Conservation (phyloP, 2,888 invertebrate genomes). For the Plagiodera versicolora region DNA sequence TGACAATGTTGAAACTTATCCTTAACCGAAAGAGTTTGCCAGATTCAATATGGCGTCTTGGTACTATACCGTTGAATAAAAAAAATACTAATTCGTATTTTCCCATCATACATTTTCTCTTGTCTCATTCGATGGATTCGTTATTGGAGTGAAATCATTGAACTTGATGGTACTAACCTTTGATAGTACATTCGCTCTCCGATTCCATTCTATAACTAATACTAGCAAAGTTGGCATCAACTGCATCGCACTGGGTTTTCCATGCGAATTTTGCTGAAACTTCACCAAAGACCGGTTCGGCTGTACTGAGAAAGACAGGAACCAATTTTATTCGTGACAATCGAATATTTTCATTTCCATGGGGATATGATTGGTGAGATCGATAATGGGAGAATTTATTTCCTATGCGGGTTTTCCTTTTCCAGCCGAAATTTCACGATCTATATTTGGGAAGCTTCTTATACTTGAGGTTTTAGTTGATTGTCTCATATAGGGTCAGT, state of each 20-base stretch:
- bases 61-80: too few species aligned
- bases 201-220: conserved; percentile 30
- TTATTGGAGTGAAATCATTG: not conserved
- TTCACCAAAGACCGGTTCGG: not conserved
- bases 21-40: too few species aligned
- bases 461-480: not conserved
- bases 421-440: conserved; percentile 7
- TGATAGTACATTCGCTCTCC: conserved; percentile 31
- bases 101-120: too few species aligned
- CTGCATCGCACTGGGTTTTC: conserved; percentile 36
- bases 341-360: conserved; percentile 38
- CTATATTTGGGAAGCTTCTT: not conserved
- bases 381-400: conserved; percentile 30
- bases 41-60: too few species aligned
- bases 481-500: not conserved
- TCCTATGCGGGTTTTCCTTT: conserved; percentile 26
- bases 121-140: not conserved
- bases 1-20: too few species aligned
- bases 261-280: conserved; percentile 11
- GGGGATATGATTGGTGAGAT: conserved; percentile 34
- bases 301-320: conserved; percentile 22
- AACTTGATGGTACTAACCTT: conserved; percentile 25
- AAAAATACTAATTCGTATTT: too few species aligned
- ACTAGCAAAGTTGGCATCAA: conserved; percentile 21
- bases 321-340: conserved; percentile 30